A percentile compares a stretch with the other conserved stretches of the same genome.
phyloP scores from a whole-genome alignment of 2,888 invertebrate species.

The Tenthredo mesomela region DNA sequence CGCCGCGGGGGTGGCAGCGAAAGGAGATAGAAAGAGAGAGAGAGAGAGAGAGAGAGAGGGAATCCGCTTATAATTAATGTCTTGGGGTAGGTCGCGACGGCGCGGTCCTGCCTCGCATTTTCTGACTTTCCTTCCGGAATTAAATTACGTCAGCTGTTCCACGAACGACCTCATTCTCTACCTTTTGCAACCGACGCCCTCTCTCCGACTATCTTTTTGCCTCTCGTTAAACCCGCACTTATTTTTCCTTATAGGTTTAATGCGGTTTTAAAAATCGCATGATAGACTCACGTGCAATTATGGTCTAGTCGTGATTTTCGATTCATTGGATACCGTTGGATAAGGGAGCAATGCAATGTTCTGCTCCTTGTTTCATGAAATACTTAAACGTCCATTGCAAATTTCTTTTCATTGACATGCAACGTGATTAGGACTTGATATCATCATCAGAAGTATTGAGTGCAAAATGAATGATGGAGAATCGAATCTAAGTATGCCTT shows the following conservation, averaged over 20 bases:
- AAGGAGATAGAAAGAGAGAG: constrained; percentile 62
- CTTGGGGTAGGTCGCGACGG: constrained; percentile 75
- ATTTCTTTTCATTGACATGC: neutral
- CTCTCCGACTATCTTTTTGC: neutral
- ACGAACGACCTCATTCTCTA: constrained; percentile 25
- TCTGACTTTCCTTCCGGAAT: constrained; percentile 63
- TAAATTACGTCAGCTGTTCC: constrained; percentile 75
- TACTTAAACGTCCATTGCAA: neutral
- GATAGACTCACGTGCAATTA: neutral
- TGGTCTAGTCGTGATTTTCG: neutral
- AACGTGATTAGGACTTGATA: no score
- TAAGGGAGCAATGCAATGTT: no score
- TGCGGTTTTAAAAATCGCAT: neutral
- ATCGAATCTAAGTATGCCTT: neutral
- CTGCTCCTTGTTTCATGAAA: no score
- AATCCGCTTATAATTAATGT: constrained; percentile 75
- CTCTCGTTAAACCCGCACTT: neutral
- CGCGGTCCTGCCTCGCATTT: constrained; percentile 43
- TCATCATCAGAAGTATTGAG: neutral
- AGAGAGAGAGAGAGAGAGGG: constrained; percentile 60
- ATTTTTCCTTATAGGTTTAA: neutral
- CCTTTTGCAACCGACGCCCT: neutral
- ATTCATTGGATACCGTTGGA: neutral
- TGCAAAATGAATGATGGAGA: neutral
- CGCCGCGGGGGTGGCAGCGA: constrained; percentile 58